These are phyloP conservation scores for Philantomba maxwellii DNA, from an alignment of 2,113 vertebrate species.

Conservation along the genomic window DNA sequence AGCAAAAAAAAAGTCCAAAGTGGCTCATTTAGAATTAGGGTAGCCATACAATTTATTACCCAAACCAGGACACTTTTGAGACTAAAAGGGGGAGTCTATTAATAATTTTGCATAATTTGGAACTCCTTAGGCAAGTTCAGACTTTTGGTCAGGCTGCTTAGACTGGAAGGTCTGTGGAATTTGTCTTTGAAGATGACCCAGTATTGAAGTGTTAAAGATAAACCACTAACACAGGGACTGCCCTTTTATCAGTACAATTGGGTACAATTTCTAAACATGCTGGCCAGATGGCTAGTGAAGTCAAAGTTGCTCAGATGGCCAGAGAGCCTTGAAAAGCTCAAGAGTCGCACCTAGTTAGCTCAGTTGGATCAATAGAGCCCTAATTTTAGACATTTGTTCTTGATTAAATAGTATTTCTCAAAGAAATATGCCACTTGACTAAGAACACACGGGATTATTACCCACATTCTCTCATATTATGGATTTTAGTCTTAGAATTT, in stretches of 20 bases:
- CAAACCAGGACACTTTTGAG: not conserved
- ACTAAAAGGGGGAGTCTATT: not conserved
- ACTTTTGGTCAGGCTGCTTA: not conserved
- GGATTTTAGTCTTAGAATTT: not conserved
- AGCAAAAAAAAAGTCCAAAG: not conserved
- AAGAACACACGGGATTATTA: not conserved
- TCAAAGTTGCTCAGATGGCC: not conserved
- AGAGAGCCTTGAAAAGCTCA: not conserved
- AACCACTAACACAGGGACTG: not conserved
- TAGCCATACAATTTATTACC: not conserved
- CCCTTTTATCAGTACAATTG: not conserved
- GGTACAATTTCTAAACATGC: not conserved
- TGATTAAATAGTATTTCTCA: conserved; percentile 38
- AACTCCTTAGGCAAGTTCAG: not conserved
- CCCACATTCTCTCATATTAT: not conserved
- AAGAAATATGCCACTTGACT: not conserved
- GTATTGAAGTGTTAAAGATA: not conserved
- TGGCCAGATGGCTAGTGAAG: not conserved
- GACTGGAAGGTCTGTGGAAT: not conserved
- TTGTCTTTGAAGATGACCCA: not conserved
- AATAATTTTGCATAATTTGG: not conserved
- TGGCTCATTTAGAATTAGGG: not conserved
- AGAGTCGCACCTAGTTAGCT: not conserved
- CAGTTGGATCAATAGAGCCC: not conserved
- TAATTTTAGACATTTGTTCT: conserved; percentile 20